phyloP scores from a whole-genome alignment of 2,888 invertebrate species.

The Cataglyphis albicans region DNA sequence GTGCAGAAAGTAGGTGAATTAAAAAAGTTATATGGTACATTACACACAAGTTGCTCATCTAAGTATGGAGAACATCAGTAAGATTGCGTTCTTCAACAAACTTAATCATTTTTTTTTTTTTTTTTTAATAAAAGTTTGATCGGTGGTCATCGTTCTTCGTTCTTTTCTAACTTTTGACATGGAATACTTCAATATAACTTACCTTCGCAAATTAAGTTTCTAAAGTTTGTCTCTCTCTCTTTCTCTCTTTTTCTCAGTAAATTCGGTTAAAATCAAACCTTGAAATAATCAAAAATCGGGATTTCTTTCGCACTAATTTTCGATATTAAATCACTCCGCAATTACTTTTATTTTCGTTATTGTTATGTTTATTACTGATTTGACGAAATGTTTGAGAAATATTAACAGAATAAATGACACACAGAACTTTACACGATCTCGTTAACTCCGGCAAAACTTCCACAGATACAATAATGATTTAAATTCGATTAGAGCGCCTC shows the following conservation, averaged over 20 bases:
- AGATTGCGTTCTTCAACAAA: slow-evolving; percentile 11
- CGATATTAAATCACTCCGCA: not conserved
- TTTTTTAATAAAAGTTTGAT: slow-evolving; percentile 42
- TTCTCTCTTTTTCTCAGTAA: not conserved
- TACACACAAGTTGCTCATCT: slow-evolving; percentile 5
- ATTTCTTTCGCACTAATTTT: not conserved
- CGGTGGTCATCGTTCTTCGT: slow-evolving; percentile 31
- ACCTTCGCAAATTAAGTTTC: slow-evolving; percentile 12
- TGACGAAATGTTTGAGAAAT: not conserved
- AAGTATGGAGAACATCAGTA: slow-evolving; percentile 4
- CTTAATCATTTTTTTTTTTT: slow-evolving; percentile 7
- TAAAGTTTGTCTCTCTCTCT: slow-evolving; percentile 1
- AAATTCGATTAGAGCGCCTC: too few species aligned
- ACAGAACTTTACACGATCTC: not conserved
- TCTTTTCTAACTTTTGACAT: slow-evolving; percentile 19
- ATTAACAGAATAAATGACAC: not conserved
- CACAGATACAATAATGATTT: not conserved
- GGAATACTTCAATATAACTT: slow-evolving; percentile 16
- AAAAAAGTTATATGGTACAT: slow-evolving; percentile 23
- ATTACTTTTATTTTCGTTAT: not conserved
- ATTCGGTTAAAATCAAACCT: not conserved
- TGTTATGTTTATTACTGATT: not conserved
- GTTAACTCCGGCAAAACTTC: not conserved
- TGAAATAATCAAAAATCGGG: not conserved
- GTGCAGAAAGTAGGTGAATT: slow-evolving; percentile 15